Base-by-base conservation (phyloP, 2,113 vertebrate genomes). In the Ondatra zibethicus region DNA sequence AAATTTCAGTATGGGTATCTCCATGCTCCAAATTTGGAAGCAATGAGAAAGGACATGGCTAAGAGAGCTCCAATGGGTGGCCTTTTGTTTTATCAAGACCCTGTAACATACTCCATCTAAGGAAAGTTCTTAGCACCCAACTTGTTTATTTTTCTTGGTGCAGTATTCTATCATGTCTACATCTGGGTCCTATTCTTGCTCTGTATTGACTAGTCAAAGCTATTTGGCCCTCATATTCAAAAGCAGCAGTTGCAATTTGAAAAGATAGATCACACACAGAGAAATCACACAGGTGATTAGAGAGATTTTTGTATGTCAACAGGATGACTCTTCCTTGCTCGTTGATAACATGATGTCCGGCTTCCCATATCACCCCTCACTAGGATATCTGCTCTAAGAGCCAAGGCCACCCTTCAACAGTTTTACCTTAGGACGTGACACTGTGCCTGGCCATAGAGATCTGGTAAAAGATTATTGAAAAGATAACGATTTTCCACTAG, bases 401-500 rank as follows among this genome's bases (percentile, higher is more conserved):
- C 45, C 52, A 1, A 19, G 73, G 61, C 7, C 36, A 47, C 63
- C n/a, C 85, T 84, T 73, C 55, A 50, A 2, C 3, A 12, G 63
- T n/a, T 19, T 25, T 55, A 63, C 19, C 65, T 77, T 16, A 10
- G 2, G 84, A 39, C 45, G 78, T 91, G 73, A 29, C 52, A 63
- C 27, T 82, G 66, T n/a, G 39, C 93, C 27, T 52, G 89, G 23
- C 58, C 42, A 94, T 42, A 94, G 58, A 70, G 61, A 88, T n/a
- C 75, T 72, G 76, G 72, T 78, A 96, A 93, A 93, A 95, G 90
- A 93, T 93, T 89, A 95, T 78, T 96, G 55, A 91, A 85, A 39
- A 88, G 55, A 81, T 55, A 70, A 94, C 91, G 85, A 72, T 80
- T 93, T 96, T 93, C 85, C 45, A 66, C 66, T 77, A 89, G 82